A percentile compares a stretch with the other conserved stretches of the same genome.
Conservation (phyloP, 1,140 invertebrate species). For the Agrilus planipennis region DNA sequence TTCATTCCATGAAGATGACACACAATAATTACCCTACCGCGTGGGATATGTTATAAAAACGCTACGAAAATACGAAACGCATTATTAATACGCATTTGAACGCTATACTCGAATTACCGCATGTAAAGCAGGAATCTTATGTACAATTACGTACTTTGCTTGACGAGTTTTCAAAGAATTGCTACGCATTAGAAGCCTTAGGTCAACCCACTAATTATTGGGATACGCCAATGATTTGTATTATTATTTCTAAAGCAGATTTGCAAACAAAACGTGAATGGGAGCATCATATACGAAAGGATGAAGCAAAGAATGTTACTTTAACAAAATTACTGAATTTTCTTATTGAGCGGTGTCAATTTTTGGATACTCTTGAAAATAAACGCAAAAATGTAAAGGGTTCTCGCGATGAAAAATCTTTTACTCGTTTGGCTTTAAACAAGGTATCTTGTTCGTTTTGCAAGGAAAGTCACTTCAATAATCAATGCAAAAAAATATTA, state of each 20-base stretch:
- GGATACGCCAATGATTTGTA: slow-evolving; percentile 8
- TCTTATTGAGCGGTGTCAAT: background rate
- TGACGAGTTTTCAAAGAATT: slow-evolving; percentile 24
- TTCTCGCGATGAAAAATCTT: too few relatives aligned
- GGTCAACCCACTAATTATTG: slow-evolving; percentile 17
- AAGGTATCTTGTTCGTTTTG: too few relatives aligned
- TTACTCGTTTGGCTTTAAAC: too few relatives aligned
- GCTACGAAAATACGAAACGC: slow-evolving; percentile 30
- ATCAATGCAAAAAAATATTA: too few relatives aligned
- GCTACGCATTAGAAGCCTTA: slow-evolving; percentile 24
- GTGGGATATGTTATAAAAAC: slow-evolving; percentile 25
- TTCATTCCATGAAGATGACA: slow-evolving; percentile 23
- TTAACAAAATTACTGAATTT: background rate
- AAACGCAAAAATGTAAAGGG: too few relatives aligned
- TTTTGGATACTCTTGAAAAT: background rate
- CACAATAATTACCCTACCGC: slow-evolving; percentile 29
- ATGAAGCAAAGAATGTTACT: background rate
- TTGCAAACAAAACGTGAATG: slow-evolving; percentile 4
- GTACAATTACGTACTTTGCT: slow-evolving; percentile 23
- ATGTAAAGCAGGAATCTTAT: slow-evolving; percentile 15
- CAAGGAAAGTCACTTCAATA: too few relatives aligned
- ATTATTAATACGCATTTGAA: slow-evolving; percentile 30
- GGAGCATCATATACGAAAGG: slow-evolving; percentile 3
- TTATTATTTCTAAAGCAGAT: slow-evolving; percentile 8
- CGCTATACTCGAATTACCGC: slow-evolving; percentile 19